phyloP scores from a whole-genome alignment of 1,140 invertebrate species.

The Leptinotarsa lineolata region DNA sequence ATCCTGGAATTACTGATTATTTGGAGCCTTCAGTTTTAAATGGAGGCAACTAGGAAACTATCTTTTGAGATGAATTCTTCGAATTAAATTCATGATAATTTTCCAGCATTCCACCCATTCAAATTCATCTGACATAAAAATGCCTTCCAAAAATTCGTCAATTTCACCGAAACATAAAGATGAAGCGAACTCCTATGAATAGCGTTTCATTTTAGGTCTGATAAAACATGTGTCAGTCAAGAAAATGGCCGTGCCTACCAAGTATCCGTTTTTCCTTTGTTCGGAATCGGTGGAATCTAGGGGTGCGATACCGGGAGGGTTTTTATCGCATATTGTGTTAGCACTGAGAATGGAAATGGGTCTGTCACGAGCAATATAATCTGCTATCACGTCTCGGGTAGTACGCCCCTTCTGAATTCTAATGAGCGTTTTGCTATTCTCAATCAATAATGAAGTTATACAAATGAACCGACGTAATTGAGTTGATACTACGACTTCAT shows the following conservation, averaged over 20 bases:
- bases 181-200: neutral
- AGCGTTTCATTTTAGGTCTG: slow-evolving; percentile 27
- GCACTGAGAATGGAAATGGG: slow-evolving; percentile 43
- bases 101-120: no score
- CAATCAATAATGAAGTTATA: slow-evolving; percentile 3
- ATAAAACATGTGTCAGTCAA: slow-evolving; percentile 34
- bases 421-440: slow-evolving; percentile 29
- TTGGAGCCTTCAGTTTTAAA: no score
- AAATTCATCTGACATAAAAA: no score
- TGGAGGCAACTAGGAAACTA: no score
- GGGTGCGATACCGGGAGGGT: slow-evolving; percentile 32
- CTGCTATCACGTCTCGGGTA: slow-evolving; percentile 41
- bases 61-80: no score
- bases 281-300: slow-evolving; percentile 27
- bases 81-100: no score
- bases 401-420: slow-evolving; percentile 42
- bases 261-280: slow-evolving; percentile 40
- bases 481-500: neutral
- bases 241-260: slow-evolving; percentile 37
- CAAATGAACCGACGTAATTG: slow-evolving; percentile 2
- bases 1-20: no score
- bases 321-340: slow-evolving; percentile 33
- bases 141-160: no score
- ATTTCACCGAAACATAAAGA: no score
- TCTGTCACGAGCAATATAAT: slow-evolving; percentile 47